Percentiles rank a stretch among this genome's conserved stretches.
These are phyloP conservation scores for Drosophila kanapiae DNA, from an alignment of 1,140 invertebrate genomes.

Conservation along the genomic window DNA sequence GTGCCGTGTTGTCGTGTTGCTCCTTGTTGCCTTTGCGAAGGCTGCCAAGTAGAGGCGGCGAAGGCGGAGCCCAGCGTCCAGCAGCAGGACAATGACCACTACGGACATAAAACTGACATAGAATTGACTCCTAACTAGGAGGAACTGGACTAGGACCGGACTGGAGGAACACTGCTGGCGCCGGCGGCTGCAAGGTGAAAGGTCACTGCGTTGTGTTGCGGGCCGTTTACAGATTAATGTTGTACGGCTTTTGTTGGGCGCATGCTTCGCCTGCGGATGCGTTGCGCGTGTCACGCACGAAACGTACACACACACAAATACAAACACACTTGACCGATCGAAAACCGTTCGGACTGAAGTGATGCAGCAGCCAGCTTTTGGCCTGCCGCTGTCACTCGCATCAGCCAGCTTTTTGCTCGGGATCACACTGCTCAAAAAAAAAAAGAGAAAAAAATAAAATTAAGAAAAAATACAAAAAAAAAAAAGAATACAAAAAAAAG, in stretches of 20 bases:
- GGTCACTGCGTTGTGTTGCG: conserved; percentile 9
- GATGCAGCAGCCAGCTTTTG: conserved; percentile 33
- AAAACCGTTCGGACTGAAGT: conserved; percentile 2
- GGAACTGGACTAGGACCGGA: not conserved
- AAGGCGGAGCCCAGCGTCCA: conserved; percentile 30
- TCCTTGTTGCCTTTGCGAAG: conserved; percentile 42
- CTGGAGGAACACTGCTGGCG: conserved; percentile 14
- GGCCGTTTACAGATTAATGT: conserved; percentile 14
- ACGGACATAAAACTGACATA: not conserved
- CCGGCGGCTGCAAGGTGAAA: conserved; percentile 13
- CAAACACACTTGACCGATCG: not conserved
- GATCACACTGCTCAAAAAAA: conserved; percentile 17
- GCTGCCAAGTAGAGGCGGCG: conserved; percentile 25
- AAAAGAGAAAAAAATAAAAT: not conserved
- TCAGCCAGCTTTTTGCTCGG: conserved; percentile 8
- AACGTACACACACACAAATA: not conserved
- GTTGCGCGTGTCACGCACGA: conserved; percentile 9
- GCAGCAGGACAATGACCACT: not conserved
- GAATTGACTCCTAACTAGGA: not conserved
- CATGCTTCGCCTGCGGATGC: conserved; percentile 44
- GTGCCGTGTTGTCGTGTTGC: conserved; percentile 20
- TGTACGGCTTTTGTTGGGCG: conserved; percentile 32
- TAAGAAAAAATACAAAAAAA: conserved; percentile 6
- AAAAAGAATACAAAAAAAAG: not conserved
- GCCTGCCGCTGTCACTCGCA: not conserved